These are phyloP conservation scores for Sesia bembeciformis DNA, from an alignment of 2,888 invertebrate genomes.

Conservation along the genomic window DNA sequence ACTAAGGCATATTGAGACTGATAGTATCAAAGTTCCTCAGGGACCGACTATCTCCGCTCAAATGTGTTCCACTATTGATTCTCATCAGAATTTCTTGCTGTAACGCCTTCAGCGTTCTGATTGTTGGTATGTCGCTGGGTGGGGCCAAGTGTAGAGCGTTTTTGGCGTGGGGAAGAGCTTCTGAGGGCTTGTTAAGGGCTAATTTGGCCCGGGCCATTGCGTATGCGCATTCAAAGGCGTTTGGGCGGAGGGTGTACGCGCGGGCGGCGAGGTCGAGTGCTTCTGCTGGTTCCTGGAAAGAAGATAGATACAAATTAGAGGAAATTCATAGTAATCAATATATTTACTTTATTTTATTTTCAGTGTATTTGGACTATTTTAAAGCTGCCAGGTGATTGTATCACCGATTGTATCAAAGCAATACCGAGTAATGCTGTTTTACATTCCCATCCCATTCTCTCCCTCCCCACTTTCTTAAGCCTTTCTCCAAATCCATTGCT, in stretches of 20 bases:
- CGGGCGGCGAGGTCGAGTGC: slow-evolving; percentile 92
- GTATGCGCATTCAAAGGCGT: slow-evolving; percentile 94
- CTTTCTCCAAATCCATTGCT: too few relatives aligned
- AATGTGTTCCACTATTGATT: slow-evolving; percentile 61
- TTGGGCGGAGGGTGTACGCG: slow-evolving; percentile 87
- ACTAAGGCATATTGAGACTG: slow-evolving; percentile 62
- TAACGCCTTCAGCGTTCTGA: slow-evolving; percentile 81
- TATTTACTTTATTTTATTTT: too few relatives aligned
- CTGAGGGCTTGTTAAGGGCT: slow-evolving; percentile 81
- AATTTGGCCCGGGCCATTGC: slow-evolving; percentile 91
- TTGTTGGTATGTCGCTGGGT: slow-evolving; percentile 80
- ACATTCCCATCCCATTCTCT: too few relatives aligned
- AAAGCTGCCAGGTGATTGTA: too few relatives aligned
- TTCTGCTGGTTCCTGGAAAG: slow-evolving; percentile 83
- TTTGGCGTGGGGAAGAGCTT: slow-evolving; percentile 87
- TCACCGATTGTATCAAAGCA: too few relatives aligned
- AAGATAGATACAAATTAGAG: too few relatives aligned
- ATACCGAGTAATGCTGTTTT: too few relatives aligned
- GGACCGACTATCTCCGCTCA: slow-evolving; percentile 53
- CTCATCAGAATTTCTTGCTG: slow-evolving; percentile 80
- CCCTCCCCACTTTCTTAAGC: too few relatives aligned
- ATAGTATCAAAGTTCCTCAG: slow-evolving; percentile 65
- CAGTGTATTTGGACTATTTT: too few relatives aligned
- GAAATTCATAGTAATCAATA: too few relatives aligned
- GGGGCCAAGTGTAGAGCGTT: slow-evolving; percentile 86